These are phyloP conservation scores for Hydroisotoma schaefferi DNA, from an alignment of 2,888 invertebrate genomes.

Conservation along the genomic window DNA sequence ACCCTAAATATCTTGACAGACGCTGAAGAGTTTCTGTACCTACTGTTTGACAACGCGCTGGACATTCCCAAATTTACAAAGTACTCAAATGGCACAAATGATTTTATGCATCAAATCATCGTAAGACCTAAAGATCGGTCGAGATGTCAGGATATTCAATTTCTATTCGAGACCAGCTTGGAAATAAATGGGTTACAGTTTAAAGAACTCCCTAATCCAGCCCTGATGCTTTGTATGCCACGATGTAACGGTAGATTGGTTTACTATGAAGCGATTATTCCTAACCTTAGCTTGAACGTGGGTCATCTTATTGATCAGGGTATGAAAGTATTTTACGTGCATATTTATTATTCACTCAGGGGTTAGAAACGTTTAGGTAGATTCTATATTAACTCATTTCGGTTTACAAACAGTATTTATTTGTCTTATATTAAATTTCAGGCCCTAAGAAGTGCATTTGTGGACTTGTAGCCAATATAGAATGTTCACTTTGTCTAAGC, in stretches of 20 bases:
- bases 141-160: slow-evolving; percentile 31
- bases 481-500: slow-evolving; percentile 29
- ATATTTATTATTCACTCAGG: no score
- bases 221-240: slow-evolving; percentile 40
- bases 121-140: slow-evolving; percentile 26
- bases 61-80: slow-evolving; percentile 32
- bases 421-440: not conserved
- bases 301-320: slow-evolving; percentile 21
- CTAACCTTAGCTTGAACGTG: slow-evolving; percentile 30
- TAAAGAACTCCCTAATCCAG: slow-evolving; percentile 30
- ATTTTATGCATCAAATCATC: slow-evolving; percentile 41
- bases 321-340: not conserved
- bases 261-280: slow-evolving; percentile 39
- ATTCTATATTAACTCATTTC: no score
- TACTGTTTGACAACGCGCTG: slow-evolving; percentile 35
- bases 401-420: not conserved
- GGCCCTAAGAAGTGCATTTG: slow-evolving; percentile 38
- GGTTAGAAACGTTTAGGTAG: no score
- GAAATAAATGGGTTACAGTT: slow-evolving; percentile 24
- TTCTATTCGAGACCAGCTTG: slow-evolving; percentile 34
- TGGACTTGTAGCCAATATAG: slow-evolving; percentile 27
- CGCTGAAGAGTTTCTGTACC: slow-evolving; percentile 37
- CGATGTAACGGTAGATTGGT: slow-evolving; percentile 38
- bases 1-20: slow-evolving; percentile 23
- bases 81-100: slow-evolving; percentile 31